A percentile compares a stretch with the other conserved stretches of the same genome.
Evolutionary conservation across 1,140 invertebrate genomes (phyloP).

Genomic region (Drosophila repletoides): DNA sequence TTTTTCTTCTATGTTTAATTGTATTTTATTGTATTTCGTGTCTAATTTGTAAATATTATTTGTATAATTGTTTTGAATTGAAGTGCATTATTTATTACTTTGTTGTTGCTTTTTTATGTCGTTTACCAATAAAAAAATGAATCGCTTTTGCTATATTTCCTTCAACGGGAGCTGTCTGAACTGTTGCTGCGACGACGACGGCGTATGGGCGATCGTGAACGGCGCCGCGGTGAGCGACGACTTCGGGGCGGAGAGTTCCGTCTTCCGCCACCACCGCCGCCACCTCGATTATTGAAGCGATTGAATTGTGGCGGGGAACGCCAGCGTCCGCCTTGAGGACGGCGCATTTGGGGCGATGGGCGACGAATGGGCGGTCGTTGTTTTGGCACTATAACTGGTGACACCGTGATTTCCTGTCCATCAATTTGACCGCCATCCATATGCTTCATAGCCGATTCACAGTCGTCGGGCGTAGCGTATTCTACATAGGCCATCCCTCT

Average conservation of each 20-base stretch:
- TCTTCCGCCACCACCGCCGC: constrained; percentile 50
- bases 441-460: constrained; percentile 99
- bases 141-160: constrained; percentile 20
- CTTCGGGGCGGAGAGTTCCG: constrained; percentile 65
- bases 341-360: constrained; percentile 85
- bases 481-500: constrained; percentile 97
- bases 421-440: constrained; percentile 98
- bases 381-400: constrained; percentile 92
- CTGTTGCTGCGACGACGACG: constrained; percentile 77
- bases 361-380: constrained; percentile 86
- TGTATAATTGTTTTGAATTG: constrained; percentile 45
- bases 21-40: constrained; percentile 30
- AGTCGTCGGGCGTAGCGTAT: constrained; percentile 95
- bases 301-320: constrained; percentile 85
- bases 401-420: constrained; percentile 97
- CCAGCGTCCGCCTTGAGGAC: constrained; percentile 85
- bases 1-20: neutral
- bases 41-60: constrained; percentile 47
- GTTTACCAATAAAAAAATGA: constrained; percentile 15
- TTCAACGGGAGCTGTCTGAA: constrained; percentile 78
- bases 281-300: constrained; percentile 71
- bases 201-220: constrained; percentile 79
- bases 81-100: constrained; percentile 27
- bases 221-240: constrained; percentile 71
- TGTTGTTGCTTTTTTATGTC: constrained; percentile 4